Evolutionary conservation across 2,113 vertebrate genomes (phyloP), one percentile per base, ranked within the genome.

Genomic region (Girardinichthys multiradiatus): DNA sequence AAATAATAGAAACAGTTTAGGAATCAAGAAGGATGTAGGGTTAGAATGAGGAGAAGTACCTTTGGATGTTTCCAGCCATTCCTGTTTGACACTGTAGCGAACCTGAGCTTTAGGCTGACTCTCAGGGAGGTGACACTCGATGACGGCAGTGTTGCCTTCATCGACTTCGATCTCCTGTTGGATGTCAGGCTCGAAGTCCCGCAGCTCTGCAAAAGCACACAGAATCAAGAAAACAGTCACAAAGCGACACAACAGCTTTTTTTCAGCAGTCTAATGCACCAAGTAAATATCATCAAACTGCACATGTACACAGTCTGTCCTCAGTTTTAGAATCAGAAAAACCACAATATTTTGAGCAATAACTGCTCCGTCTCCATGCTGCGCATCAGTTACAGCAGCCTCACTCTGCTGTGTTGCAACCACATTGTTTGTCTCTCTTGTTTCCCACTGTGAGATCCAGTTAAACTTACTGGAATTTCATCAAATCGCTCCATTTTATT

Each of bases 101-200:
- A 98, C 98, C 92, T 97, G 97, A 75, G 98, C 98, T 90, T 98
- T 97, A 13, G 98, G 98, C 70, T 98, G 98, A 87, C 97, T 98
- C 89, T 99, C 98, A 0, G 98, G 98, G 70, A 99, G 94, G 88
- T 99, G 97, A 0, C 98, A 99, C 68, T 97, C 96, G 0, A 99
- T 99, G 76, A 99, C 96, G 0, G 98, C 98, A 0, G 98, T 98
- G 94, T 98, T 98, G 64, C 98, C 98, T 89, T 98, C 97, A 1
- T 99, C 98, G 10, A 99, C 98, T 90, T 99, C 98, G 0, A 99
- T 98, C 77, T 98, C 97, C 0, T 98, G 97, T 83, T 97, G 97
- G 74, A 95, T 96, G 0, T 98, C 96, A 0, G 95, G 94, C 92
- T 98, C 97, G 74, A 99, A 99, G 90, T 99, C 98, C 54, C 97